phyloP scores from a whole-genome alignment of 2,797 vertebrate species.

The Propithecus perrieri region DNA sequence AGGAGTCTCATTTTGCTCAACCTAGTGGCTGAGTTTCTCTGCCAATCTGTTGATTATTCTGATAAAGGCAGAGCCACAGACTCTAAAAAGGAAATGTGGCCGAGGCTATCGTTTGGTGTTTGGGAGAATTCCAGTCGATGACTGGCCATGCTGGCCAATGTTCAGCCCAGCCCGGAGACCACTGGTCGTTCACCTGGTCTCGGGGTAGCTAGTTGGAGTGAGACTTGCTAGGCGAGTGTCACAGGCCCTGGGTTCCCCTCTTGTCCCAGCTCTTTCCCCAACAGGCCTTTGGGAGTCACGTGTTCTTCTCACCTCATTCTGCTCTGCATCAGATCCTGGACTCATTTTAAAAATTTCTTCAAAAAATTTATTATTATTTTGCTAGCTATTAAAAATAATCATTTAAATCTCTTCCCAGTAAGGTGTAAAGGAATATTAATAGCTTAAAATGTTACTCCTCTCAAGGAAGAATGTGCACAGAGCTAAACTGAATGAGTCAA shows the following conservation, averaged over 20 bases:
- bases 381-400: background rate
- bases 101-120: background rate
- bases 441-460: background rate
- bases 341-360: background rate
- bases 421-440: background rate
- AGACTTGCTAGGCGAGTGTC: no score
- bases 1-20: background rate
- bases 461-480: background rate
- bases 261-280: background rate
- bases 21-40: background rate
- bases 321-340: background rate
- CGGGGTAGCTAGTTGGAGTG: background rate
- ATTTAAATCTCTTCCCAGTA: background rate
- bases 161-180: background rate
- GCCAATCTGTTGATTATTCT: background rate
- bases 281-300: rapidly evolving
- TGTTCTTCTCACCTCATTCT: background rate
- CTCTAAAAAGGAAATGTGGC: background rate
- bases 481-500: constrained; percentile 7
- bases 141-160: background rate
- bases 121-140: background rate
- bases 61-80: background rate
- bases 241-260: background rate
- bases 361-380: background rate
- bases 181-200: background rate